These are phyloP conservation scores for Pyrrhia umbra DNA, from an alignment of 2,888 invertebrate species.

Conservation along the genomic window DNA sequence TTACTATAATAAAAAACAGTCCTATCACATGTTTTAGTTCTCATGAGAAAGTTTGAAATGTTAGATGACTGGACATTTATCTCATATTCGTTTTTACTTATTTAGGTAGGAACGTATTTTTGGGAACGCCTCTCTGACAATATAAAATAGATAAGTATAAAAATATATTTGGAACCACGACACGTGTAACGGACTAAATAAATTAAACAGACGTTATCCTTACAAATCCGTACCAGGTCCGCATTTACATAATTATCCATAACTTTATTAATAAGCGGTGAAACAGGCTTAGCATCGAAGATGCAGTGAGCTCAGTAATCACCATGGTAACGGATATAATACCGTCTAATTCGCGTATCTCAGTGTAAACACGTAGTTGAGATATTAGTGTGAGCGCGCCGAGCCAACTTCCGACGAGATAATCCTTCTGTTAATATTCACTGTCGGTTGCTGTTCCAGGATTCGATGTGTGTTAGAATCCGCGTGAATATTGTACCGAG, in stretches of 20 bases:
- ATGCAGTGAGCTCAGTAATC: constrained; percentile 42
- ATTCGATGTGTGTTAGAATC: constrained; percentile 33
- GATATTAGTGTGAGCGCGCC: constrained; percentile 53
- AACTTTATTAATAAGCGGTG: constrained; percentile 36
- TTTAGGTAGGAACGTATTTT: not conserved
- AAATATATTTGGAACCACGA: not conserved
- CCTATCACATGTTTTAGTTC: not conserved
- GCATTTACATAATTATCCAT: constrained; percentile 15
- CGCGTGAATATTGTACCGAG: constrained; percentile 13
- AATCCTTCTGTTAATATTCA: constrained; percentile 64
- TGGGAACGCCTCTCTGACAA: constrained; percentile 1
- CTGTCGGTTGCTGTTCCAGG: constrained; percentile 45
- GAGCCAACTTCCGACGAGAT: constrained; percentile 60
- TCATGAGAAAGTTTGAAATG: not conserved
- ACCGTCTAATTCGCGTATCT: constrained; percentile 53
- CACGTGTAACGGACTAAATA: constrained; percentile 2
- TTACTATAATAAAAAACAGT: too few species aligned
- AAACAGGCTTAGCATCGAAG: constrained; percentile 32
- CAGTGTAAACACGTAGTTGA: constrained; percentile 61
- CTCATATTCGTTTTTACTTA: not conserved
- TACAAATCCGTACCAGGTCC: not conserved
- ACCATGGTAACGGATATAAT: constrained; percentile 56
- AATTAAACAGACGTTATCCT: not conserved
- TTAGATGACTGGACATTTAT: not conserved
- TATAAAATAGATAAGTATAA: not conserved